A percentile compares a stretch with the other conserved stretches of the same genome.
Conservation (phyloP, 2,888 invertebrate genomes). For the Micoletzkya japonica region DNA sequence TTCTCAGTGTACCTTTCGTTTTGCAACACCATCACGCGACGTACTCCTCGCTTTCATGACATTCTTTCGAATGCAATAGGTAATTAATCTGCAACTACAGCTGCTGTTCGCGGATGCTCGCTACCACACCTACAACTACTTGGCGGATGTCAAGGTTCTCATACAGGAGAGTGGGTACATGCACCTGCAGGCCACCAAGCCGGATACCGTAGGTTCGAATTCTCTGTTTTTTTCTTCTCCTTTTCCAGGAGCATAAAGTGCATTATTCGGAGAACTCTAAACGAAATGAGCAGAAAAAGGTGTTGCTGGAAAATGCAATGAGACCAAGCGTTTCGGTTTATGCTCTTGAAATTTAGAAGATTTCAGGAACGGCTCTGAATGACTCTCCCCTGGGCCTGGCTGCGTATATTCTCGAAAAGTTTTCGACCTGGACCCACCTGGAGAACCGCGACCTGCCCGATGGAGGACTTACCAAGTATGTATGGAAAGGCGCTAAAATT, state of each 20-base stretch:
- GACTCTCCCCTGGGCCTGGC: slow-evolving; percentile 84
- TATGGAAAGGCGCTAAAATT: too few species aligned
- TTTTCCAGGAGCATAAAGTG: too few species aligned
- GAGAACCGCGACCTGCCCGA: slow-evolving; percentile 69
- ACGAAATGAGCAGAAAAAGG: too few species aligned
- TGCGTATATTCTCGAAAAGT: slow-evolving; percentile 87
- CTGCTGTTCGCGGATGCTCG: slow-evolving; percentile 30
- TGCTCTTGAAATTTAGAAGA: background rate
- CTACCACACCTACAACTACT: slow-evolving; percentile 32
- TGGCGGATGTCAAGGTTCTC: slow-evolving; percentile 45
- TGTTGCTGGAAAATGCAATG: too few species aligned
- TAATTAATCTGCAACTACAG: too few species aligned
- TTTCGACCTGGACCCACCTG: slow-evolving; percentile 75
- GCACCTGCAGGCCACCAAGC: slow-evolving; percentile 84
- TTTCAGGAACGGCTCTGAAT: slow-evolving; percentile 73
- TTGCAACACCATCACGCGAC: too few species aligned
- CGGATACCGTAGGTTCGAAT: slow-evolving; percentile 81
- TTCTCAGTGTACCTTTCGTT: too few species aligned
- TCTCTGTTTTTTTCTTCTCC: too few species aligned
- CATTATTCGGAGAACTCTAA: too few species aligned
- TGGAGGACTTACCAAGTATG: slow-evolving; percentile 71
- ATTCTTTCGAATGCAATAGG: too few species aligned
- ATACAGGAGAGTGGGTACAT: slow-evolving; percentile 69
- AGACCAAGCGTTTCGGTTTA: background rate
- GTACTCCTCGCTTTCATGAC: too few species aligned